Base-by-base conservation (phyloP, 2,113 vertebrate species). In the Dicaeum eximium region DNA sequence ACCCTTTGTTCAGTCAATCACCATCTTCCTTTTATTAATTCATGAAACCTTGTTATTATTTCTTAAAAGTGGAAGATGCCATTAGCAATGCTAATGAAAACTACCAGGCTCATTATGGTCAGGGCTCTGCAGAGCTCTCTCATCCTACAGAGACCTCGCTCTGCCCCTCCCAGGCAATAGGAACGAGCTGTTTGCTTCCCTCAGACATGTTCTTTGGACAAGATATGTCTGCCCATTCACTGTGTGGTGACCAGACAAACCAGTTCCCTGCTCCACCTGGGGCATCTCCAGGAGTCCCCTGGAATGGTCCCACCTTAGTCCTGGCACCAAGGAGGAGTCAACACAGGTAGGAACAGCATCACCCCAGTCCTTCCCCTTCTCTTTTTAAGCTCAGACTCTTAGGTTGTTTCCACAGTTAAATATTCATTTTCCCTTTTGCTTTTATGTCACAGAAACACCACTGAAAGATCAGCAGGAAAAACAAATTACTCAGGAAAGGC, bases 51-150 rank as follows among this genome's bases (percentile, higher is more conserved):
- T 83, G 61, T 47, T 88, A 83, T 95, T 96, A 66, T 86, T 93
- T 93, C 86, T 92, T 75, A 79, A 71, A 92, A 96, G 93, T 64
- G 77, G 90, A 91, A 91, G 92, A 93, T 84, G 90, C 86, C 92
- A 92, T 95, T 95, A 96, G 89, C 91, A 96, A 95, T 86, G 84
- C 88, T 96, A 96, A 93, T 95, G 93, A 90, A 94, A 95, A 95
- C 95, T 78, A 57, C 64, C 80, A 67, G 83, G 79, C 48, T 90
- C 72, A 69, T 93, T 90, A 92, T 0, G 24, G 60, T n/a, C 6
- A 0, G 51, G 2, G 7, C 82, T 94, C 81, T 82, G 37, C 95
- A 77, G 78, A 73, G 58, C 24, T 21, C 62, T 28, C 71, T 83
- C 60, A 14, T 58, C 77, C 69, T 19, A 6, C 1, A 0, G 70